Conservation (phyloP, 2,888 invertebrate species). For the Timema cristinae region DNA sequence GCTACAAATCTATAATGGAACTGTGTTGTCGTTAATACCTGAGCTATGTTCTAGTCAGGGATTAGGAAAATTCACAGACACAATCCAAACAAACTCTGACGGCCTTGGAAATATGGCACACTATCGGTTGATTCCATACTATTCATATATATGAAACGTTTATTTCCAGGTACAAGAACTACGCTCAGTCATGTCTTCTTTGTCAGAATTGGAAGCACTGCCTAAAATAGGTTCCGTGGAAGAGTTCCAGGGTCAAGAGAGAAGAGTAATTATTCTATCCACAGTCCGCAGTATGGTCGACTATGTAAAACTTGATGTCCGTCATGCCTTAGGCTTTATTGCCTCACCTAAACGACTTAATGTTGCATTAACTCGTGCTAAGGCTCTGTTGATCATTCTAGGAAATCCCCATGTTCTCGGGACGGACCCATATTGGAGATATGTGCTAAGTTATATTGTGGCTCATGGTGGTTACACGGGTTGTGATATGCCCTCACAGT, state of each 20-base stretch:
- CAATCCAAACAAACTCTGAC: too few relatives aligned
- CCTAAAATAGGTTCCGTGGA: constrained; percentile 78
- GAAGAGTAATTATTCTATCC: constrained; percentile 67
- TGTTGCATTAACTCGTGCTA: constrained; percentile 83
- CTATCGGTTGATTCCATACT: too few relatives aligned
- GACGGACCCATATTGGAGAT: constrained; percentile 64
- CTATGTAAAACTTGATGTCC: constrained; percentile 45
- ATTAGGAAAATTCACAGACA: too few relatives aligned
- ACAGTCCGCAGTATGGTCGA: constrained; percentile 50
- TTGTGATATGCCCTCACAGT: constrained; percentile 54
- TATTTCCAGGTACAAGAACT: constrained; percentile 58
- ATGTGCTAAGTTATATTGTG: constrained; percentile 56
- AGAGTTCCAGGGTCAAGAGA: constrained; percentile 83
- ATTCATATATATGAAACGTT: neutral
- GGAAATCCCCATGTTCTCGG: constrained; percentile 75
- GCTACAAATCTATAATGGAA: too few relatives aligned
- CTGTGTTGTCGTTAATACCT: too few relatives aligned
- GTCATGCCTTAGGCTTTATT: constrained; percentile 66
- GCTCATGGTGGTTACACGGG: constrained; percentile 64
- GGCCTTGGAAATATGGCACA: too few relatives aligned
- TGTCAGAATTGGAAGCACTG: constrained; percentile 46
- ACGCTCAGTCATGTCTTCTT: constrained; percentile 35
- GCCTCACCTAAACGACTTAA: constrained; percentile 76
- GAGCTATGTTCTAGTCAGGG: too few relatives aligned
- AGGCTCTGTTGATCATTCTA: constrained; percentile 71